These are phyloP conservation scores for Drosophila testacea DNA, from an alignment of 2,888 invertebrate species.

Conservation along the genomic window DNA sequence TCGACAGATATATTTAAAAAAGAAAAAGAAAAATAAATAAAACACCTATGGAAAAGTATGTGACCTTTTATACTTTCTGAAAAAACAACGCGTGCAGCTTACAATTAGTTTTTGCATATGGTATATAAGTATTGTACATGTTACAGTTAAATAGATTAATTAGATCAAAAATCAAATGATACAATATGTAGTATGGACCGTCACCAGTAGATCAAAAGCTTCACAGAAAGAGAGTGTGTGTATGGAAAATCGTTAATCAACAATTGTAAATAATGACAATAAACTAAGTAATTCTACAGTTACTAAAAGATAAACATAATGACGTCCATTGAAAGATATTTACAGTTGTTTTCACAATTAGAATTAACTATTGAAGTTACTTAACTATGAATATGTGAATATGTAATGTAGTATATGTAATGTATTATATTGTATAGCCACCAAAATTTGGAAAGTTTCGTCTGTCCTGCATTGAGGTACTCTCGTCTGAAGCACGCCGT, in stretches of 20 bases:
- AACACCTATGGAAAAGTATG: constrained; percentile 58
- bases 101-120: constrained; percentile 44
- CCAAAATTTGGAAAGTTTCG: constrained; percentile 49
- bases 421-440: constrained; percentile 47
- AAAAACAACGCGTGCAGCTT: constrained; percentile 59
- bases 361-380: background rate
- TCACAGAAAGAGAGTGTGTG: background rate
- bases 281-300: constrained; percentile 11
- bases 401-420: constrained; percentile 9
- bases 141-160: constrained; percentile 24
- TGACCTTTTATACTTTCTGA: constrained; percentile 34
- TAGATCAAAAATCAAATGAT: constrained; percentile 19
- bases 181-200: constrained; percentile 18
- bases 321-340: constrained; percentile 53
- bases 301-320: constrained; percentile 33
- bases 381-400: constrained; percentile 27
- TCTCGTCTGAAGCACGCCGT: constrained; percentile 81
- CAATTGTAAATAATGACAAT: constrained; percentile 1
- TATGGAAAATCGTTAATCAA: background rate
- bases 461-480: constrained; percentile 85
- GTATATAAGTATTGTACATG: constrained; percentile 19
- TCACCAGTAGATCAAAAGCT: constrained; percentile 32
- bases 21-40: constrained; percentile 22
- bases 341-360: constrained; percentile 49
- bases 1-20: constrained; percentile 26